Percentiles rank a stretch among this genome's conserved stretches.
Evolutionary conservation across 2,888 invertebrate genomes (phyloP).

Genomic region (Lasioglossum leucozonium): DNA sequence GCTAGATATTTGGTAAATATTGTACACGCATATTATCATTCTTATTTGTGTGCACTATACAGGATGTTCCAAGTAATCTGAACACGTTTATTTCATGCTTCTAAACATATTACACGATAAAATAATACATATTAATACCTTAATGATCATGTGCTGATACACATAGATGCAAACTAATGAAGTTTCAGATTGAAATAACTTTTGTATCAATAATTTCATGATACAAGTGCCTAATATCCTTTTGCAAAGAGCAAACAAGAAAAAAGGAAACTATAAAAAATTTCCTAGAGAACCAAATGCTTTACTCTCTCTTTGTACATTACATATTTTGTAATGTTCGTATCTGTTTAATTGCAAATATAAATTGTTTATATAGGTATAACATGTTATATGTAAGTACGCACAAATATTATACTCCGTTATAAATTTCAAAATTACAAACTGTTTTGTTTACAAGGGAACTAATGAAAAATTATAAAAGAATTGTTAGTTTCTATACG

Average conservation of each 20-base stretch:
- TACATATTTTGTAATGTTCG: background rate
- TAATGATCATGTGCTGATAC: background rate
- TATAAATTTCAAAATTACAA: background rate
- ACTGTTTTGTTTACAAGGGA: background rate
- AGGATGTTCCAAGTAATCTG: background rate
- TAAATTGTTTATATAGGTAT: background rate
- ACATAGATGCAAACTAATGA: background rate
- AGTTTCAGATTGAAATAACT: background rate
- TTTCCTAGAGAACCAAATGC: background rate
- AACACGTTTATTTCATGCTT: background rate
- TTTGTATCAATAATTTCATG: background rate
- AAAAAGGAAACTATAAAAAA: background rate
- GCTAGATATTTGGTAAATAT: conserved; percentile 44
- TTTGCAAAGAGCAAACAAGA: background rate
- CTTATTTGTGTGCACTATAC: conserved; percentile 1
- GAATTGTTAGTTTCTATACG: background rate
- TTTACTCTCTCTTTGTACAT: background rate
- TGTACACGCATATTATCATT: conserved; percentile 10
- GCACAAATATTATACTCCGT: background rate
- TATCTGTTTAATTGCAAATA: background rate
- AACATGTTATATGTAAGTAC: background rate
- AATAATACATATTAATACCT: background rate
- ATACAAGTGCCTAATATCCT: background rate
- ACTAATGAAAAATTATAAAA: background rate
- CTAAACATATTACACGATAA: background rate